A percentile compares a stretch with the other conserved stretches of the same genome.
These are phyloP conservation scores for Crax fasciolata DNA, from an alignment of 2,797 vertebrate genomes.

Conservation along the genomic window DNA sequence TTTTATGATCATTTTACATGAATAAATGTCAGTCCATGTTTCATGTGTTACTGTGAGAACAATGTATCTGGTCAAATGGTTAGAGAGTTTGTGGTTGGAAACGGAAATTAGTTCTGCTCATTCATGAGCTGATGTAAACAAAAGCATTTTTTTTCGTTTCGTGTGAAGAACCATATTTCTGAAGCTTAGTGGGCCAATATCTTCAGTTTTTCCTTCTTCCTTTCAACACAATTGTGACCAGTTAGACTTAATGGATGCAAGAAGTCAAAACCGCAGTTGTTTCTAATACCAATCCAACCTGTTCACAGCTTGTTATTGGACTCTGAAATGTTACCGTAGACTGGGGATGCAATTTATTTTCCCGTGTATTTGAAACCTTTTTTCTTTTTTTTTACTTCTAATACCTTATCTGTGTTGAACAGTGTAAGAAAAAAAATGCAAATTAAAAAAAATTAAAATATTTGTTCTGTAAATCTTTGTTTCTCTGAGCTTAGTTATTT, in stretches of 20 bases:
- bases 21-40: background rate
- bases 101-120: conserved; percentile 4
- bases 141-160: background rate
- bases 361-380: background rate
- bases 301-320: background rate
- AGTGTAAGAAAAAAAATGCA: background rate
- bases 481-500: background rate
- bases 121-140: background rate
- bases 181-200: background rate
- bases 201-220: background rate
- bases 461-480: background rate
- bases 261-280: background rate
- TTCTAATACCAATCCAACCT: background rate
- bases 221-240: background rate
- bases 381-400: background rate
- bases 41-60: background rate
- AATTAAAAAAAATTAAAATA: background rate
- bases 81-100: conserved; percentile 21
- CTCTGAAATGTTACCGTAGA: background rate
- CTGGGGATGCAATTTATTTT: background rate
- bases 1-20: background rate
- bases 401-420: background rate
- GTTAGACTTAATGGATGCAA: background rate
- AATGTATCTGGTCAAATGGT: conserved; percentile 4
- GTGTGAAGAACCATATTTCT: background rate